A percentile compares a stretch with the other conserved stretches of the same genome.
Evolutionary conservation across 2,888 invertebrate species (phyloP).

Genomic region (Cantharis rufa): DNA sequence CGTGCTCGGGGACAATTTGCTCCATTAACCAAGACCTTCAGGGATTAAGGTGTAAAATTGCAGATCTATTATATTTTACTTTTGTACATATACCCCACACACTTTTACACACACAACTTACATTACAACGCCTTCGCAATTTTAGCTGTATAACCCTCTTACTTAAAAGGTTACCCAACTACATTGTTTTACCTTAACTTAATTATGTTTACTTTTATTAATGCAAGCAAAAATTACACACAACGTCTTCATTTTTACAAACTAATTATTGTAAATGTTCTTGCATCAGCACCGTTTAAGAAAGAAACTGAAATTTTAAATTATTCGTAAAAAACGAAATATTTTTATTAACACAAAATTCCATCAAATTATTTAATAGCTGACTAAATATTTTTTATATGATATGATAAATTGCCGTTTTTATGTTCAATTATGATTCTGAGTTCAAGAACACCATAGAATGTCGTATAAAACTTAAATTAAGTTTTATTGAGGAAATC

Average conservation of each 20-base stretch:
- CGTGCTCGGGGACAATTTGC: constrained; percentile 51
- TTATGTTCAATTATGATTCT: too few relatives aligned
- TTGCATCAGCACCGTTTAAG: background rate
- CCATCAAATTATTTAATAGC: too few relatives aligned
- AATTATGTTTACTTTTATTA: background rate
- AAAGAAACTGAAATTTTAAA: background rate
- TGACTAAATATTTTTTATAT: too few relatives aligned
- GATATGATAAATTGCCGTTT: too few relatives aligned
- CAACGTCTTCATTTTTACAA: background rate
- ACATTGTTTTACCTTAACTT: background rate
- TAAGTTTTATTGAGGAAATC: too few relatives aligned
- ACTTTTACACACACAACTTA: constrained; percentile 23
- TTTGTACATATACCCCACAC: constrained; percentile 31
- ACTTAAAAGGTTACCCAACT: background rate
- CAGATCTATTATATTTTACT: constrained; percentile 37
- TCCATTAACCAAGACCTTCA: constrained; percentile 43
- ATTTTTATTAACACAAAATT: too few relatives aligned
- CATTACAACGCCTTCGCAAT: background rate
- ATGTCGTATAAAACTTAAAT: too few relatives aligned
- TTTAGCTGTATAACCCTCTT: background rate
- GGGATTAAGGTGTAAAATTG: constrained; percentile 52
- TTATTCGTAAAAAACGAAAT: too few relatives aligned
- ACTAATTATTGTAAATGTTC: background rate
- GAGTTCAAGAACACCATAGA: too few relatives aligned
- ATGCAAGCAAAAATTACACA: background rate